phyloP scores from a whole-genome alignment of 2,797 vertebrate genomes.

The Salarias fasciatus region DNA sequence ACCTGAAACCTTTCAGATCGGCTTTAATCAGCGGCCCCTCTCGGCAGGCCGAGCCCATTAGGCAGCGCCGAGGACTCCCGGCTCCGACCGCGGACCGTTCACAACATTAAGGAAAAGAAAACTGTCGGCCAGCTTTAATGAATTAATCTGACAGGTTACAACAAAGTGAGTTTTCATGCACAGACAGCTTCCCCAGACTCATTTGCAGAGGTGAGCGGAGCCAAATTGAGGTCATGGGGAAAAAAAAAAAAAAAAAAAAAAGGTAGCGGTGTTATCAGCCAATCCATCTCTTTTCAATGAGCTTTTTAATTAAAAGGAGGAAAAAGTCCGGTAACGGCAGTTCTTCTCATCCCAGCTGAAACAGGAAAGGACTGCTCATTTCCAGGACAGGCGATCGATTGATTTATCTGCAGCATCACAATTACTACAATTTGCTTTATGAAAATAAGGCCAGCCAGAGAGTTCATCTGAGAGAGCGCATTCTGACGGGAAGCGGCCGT shows the following conservation, averaged over 20 bases:
- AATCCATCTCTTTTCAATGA: slow-evolving; percentile 66
- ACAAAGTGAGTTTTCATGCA: slow-evolving; percentile 60
- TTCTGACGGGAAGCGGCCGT: background rate
- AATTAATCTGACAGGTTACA: slow-evolving; percentile 60
- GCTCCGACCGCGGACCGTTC: slow-evolving; percentile 18
- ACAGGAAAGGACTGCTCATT: slow-evolving; percentile 26
- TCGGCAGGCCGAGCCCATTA: background rate
- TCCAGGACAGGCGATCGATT: slow-evolving; percentile 29
- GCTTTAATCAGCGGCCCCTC: background rate
- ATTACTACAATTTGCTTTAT: slow-evolving; percentile 37
- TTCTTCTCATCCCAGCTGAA: slow-evolving; percentile 28
- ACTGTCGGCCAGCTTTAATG: slow-evolving; percentile 46
- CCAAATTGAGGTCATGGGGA: slow-evolving; percentile 68
- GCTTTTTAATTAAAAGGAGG: slow-evolving; percentile 70
- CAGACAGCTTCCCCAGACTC: slow-evolving; percentile 60
- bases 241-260: slow-evolving; percentile 16
- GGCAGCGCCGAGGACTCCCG: background rate
- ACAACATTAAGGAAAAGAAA: slow-evolving; percentile 42
- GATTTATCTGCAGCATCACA: slow-evolving; percentile 48
- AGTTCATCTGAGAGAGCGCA: slow-evolving; percentile 35
- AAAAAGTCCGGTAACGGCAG: slow-evolving; percentile 52
- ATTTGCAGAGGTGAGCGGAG: slow-evolving; percentile 64
- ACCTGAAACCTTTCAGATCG: background rate
- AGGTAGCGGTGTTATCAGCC: slow-evolving; percentile 64
- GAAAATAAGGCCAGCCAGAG: slow-evolving; percentile 31